These are phyloP conservation scores for Drosophila arizonae DNA, from an alignment of 1,140 invertebrate genomes.

Conservation along the genomic window DNA sequence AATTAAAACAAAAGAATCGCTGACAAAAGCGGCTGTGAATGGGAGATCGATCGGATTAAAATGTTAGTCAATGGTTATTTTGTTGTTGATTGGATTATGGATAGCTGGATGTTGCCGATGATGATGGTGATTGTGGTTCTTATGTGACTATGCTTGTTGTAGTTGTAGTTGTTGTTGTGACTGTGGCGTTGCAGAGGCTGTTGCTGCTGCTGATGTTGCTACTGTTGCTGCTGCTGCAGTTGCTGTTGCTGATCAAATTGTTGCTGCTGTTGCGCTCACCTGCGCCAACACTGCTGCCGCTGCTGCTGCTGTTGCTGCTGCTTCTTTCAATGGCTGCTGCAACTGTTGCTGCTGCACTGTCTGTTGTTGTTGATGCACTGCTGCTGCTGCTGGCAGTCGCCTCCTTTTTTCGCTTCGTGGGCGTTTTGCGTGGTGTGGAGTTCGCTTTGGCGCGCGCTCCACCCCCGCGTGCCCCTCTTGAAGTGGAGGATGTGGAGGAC, in stretches of 20 bases:
- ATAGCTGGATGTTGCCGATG: conserved; percentile 14
- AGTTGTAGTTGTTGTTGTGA: conserved; percentile 15
- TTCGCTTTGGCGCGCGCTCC: conserved; percentile 44
- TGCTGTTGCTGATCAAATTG: conserved; percentile 56
- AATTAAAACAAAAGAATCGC: neutral
- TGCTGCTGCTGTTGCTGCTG: conserved; percentile 20
- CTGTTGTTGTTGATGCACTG: conserved; percentile 8
- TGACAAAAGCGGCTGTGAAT: conserved; percentile 32
- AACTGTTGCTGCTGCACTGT: conserved; percentile 7
- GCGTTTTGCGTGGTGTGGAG: conserved; percentile 71
- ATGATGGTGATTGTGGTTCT: conserved; percentile 29
- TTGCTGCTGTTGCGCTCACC: conserved; percentile 60
- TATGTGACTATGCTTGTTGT: conserved; percentile 41
- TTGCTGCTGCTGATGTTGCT: conserved; percentile 15
- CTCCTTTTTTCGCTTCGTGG: conserved; percentile 70
- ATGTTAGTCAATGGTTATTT: conserved; percentile 28
- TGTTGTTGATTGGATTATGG: conserved; percentile 7
- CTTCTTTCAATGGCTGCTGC: conserved; percentile 9
- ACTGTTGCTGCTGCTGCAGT: conserved; percentile 27
- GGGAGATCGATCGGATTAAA: neutral
- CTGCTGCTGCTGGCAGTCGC: conserved; percentile 12
- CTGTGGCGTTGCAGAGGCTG: conserved; percentile 25
- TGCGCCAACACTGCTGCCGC: conserved; percentile 45
- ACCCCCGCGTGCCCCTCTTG: conserved; percentile 45
- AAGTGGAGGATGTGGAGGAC: conserved; percentile 73